Base-by-base conservation (phyloP, 2,888 invertebrate genomes). In the Melipona beecheii region DNA sequence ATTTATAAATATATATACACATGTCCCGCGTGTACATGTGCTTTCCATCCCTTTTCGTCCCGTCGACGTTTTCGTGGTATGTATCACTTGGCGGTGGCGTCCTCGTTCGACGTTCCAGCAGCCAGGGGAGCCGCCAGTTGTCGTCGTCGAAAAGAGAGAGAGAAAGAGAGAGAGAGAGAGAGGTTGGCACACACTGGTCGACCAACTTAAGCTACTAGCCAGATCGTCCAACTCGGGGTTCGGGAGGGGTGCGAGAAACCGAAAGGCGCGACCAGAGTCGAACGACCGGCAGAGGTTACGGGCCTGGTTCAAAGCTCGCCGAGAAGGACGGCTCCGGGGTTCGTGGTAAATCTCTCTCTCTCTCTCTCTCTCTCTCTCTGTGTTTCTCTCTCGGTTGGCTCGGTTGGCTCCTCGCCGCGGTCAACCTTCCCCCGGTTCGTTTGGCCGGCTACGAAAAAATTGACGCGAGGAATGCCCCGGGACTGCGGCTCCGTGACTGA, bases 1-100 rank as follows among this genome's bases (percentile, higher is more conserved):
- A 92, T 92, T 93, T 93, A 93, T 93, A 93, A 93, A 93, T 93
- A 93, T 36, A 36, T 36, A 36, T 1, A 9, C 0, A 9, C 9
- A 9, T 89, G 91, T 60, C 24, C 56, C 75, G 43, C 72, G 77
- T 72, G 17, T 43, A 43, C 43, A 9, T 11, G 43, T 43, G 43
- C 43, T 36, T 24, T 49, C 56, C 43, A 24, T 54, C 60, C n/a
- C 65, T 5, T 13, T 31, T 36, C 72, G 43, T 31, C 17, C 9
- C 73, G 69, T 64, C 82, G 82, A 43, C 43, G 43, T 43, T 70
- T 70, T 84, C 76, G 79, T 43, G 43, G 43, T 43, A 43, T 4
- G 56, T 15, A 43, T 72, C 72, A 0, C 43, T 9, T 1, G 36
- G 36, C 9, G 43, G n/a, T 36, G 43, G n/a, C 43, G 24, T 65